Evolutionary conservation across 1,140 invertebrate species (phyloP).

Genomic region (Orchestia grillus): DNA sequence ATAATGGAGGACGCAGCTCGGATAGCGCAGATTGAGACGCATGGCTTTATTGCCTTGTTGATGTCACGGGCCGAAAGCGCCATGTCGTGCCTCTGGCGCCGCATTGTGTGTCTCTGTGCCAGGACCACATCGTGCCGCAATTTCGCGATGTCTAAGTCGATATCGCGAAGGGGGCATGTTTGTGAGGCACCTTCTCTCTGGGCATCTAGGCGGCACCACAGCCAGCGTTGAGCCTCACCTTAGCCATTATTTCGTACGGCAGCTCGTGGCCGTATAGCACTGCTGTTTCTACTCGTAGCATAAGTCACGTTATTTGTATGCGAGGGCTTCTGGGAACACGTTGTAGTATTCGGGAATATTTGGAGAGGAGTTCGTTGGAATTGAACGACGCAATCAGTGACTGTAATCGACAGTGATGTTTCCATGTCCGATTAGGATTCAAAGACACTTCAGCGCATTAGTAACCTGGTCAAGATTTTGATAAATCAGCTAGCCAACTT

Average conservation of each 20-base stretch:
- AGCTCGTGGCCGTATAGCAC: background rate
- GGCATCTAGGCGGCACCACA: background rate
- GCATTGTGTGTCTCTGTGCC: background rate
- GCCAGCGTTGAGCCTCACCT: no score
- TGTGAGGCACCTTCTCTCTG: background rate
- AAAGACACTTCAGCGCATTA: no score
- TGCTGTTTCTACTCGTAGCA: background rate
- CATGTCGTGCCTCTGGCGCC: background rate
- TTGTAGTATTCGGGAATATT: background rate
- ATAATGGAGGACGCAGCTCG: conserved; percentile 52
- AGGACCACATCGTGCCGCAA: background rate
- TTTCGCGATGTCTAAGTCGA: background rate
- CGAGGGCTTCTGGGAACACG: background rate
- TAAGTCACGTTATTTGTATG: background rate
- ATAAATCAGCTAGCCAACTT: no score
- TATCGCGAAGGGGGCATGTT: background rate
- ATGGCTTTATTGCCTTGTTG: conserved; percentile 54
- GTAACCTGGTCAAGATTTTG: no score
- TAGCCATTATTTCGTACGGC: background rate
- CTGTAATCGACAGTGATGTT: no score
- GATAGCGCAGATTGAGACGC: conserved; percentile 42
- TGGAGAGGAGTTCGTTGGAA: background rate
- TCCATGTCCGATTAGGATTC: no score
- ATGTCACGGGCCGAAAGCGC: background rate
- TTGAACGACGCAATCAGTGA: no score